Conservation (phyloP, 2,797 vertebrate genomes). For the Miichthys miiuy region DNA sequence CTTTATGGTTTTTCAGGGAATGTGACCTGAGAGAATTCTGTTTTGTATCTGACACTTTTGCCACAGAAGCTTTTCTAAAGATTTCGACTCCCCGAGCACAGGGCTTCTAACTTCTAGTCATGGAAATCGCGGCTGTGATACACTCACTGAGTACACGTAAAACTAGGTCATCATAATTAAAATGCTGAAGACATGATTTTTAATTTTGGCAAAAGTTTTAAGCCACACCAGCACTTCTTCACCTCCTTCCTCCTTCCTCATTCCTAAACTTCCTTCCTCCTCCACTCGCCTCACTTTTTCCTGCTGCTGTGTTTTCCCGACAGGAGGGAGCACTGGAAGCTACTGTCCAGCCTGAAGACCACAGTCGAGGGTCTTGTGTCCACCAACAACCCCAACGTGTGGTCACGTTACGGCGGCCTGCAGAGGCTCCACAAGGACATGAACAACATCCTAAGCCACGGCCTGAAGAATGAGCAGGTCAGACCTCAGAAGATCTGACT, state of each 20-base stretch:
- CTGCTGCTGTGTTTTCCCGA: slow-evolving; percentile 5
- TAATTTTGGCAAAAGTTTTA: slow-evolving; percentile 15
- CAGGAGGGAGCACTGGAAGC: slow-evolving; percentile 95
- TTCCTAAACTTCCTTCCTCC: slow-evolving; percentile 32
- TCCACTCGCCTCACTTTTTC: neutral
- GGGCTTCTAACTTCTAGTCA: neutral
- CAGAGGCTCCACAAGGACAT: slow-evolving; percentile 97
- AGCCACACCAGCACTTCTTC: slow-evolving; percentile 37
- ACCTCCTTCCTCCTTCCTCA: slow-evolving; percentile 47
- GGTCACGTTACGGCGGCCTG: slow-evolving; percentile 97
- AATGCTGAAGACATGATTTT: slow-evolving; percentile 38
- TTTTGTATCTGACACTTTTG: neutral
- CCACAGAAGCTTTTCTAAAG: slow-evolving; percentile 10
- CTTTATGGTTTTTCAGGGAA: slow-evolving; percentile 13
- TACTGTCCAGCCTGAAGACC: slow-evolving; percentile 95
- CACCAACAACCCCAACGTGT: slow-evolving; percentile 95
- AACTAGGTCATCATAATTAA: neutral
- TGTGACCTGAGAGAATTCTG: slow-evolving; percentile 5
- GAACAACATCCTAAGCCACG: slow-evolving; percentile 95
- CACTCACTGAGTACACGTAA: slow-evolving; percentile 1
- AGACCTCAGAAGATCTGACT: slow-evolving; percentile 6
- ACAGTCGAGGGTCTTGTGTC: slow-evolving; percentile 97
- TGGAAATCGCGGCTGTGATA: neutral
- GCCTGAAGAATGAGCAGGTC: slow-evolving; percentile 94
- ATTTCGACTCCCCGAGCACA: neutral